Conservation (phyloP, 2,888 invertebrate species). For the Calephelis perditalis region DNA sequence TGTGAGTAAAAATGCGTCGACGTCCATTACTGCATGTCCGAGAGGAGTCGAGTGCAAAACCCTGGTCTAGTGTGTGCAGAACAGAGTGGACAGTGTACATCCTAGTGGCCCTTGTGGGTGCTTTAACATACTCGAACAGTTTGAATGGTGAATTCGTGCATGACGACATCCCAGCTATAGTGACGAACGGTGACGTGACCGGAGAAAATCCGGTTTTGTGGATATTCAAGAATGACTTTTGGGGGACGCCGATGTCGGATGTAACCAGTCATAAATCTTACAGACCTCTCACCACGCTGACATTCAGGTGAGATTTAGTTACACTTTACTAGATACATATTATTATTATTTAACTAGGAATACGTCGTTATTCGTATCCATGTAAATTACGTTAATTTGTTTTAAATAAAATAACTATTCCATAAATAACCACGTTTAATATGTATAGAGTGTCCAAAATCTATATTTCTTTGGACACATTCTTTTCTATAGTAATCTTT, state of each 20-base stretch:
- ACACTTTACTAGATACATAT: neutral
- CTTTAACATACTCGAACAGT: conserved; percentile 85
- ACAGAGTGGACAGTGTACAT: conserved; percentile 80
- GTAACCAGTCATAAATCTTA: conserved; percentile 91
- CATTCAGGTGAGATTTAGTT: conserved; percentile 85
- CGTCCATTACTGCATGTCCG: conserved; percentile 63
- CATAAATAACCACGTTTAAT: too few species aligned
- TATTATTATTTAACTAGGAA: neutral
- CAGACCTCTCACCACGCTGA: conserved; percentile 88
- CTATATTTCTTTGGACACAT: too few species aligned
- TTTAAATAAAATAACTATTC: too few species aligned
- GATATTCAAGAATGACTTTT: conserved; percentile 89
- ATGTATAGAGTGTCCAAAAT: too few species aligned
- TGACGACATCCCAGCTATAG: conserved; percentile 91
- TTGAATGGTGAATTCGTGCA: conserved; percentile 90
- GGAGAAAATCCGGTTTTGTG: conserved; percentile 80
- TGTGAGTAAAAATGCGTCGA: conserved; percentile 56
- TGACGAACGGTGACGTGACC: conserved; percentile 88
- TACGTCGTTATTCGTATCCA: too few species aligned
- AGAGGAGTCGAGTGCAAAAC: conserved; percentile 50
- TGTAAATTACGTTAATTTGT: too few species aligned
- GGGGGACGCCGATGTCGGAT: conserved; percentile 94
- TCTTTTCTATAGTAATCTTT: too few species aligned
- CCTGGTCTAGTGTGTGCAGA: conserved; percentile 53
- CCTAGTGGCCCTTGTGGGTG: conserved; percentile 81